A percentile compares a stretch with the other conserved stretches of the same genome.
Conservation (phyloP, 2,797 vertebrate genomes). For the Lemur catta region DNA sequence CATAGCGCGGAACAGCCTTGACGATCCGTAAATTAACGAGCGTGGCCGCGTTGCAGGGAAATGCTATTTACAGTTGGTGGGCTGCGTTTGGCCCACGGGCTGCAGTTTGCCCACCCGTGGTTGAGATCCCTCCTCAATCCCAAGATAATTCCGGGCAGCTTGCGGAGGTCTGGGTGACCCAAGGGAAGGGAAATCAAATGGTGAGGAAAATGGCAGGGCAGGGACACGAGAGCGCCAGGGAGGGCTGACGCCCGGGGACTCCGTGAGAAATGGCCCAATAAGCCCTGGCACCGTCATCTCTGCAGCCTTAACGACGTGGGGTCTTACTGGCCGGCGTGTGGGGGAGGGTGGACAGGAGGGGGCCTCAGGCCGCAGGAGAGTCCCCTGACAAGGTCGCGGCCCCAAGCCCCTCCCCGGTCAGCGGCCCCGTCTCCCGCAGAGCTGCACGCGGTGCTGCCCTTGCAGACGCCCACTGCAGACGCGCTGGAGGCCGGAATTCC, state of each 20-base stretch:
- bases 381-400: background rate
- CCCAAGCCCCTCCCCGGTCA: rapidly evolving
- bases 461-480: background rate
- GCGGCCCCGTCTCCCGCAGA: background rate
- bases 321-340: background rate
- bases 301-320: background rate
- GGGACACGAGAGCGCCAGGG: background rate
- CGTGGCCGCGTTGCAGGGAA: background rate
- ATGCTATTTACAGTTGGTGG: background rate
- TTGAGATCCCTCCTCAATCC: background rate
- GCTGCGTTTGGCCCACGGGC: background rate
- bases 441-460: background rate
- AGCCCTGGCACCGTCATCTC: background rate
- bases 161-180: background rate
- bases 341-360: background rate
- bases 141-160: background rate
- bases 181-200: background rate
- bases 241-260: background rate
- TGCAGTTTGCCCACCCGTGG: background rate
- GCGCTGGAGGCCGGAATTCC: background rate
- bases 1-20: background rate
- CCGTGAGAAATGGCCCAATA: background rate
- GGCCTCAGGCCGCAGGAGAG: rapidly evolving
- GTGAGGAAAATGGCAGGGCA: background rate
- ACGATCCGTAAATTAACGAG: too few species aligned